Base-by-base conservation (phyloP, 1,140 invertebrate genomes). In the Marisa cornuarietis region DNA sequence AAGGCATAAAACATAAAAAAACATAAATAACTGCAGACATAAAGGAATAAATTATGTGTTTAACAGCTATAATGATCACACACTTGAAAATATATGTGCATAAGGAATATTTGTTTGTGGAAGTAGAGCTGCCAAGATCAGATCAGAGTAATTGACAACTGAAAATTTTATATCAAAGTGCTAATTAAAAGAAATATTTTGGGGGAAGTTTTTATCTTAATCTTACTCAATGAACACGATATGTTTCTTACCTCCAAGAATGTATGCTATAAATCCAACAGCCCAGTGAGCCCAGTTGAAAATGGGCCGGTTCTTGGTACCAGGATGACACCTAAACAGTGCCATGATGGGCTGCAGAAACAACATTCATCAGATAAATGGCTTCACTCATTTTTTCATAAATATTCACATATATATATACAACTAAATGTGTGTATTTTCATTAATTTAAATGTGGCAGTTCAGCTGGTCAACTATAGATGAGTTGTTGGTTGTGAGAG, bases 251-350 rank as follows among this genome's bases (percentile, higher is more conserved):
- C 97, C 95, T 89, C 93, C 96, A 78, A 97, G 91, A 82, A 97
- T 95, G 87, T 98, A 96, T 4, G 96, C 96, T 9, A 93, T 89
- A 89, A 97, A 98, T 69, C 97, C 98, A 74, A 96, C 93, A 74
- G 95, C 91, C 95, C 96, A 98, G 91, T 99, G 97, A 14, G 94
- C 87, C 97, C 97, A 98, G 90, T 99, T 99, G 92, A 99, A 99
- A 72, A 97, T 92, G 0, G 94, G 93, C 79, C 97, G 92, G 83
- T 94, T 94, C 8, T 94, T 93, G 62, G 95, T 94, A 69, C 94
- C 95, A 1, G 97, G 96, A 89, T 95, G 94, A 10, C 96, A 96
- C 81, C 98, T 93, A 90, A 97, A 95, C 42, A 94, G 93, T 9
- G 96, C 96, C 93, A 96, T 95, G 82, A 96, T 94, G 1, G 97